Evolutionary conservation across 2,888 invertebrate genomes (phyloP), one percentile per base, ranked within the genome.

Genomic region (Cylindroiulus punctatus): DNA sequence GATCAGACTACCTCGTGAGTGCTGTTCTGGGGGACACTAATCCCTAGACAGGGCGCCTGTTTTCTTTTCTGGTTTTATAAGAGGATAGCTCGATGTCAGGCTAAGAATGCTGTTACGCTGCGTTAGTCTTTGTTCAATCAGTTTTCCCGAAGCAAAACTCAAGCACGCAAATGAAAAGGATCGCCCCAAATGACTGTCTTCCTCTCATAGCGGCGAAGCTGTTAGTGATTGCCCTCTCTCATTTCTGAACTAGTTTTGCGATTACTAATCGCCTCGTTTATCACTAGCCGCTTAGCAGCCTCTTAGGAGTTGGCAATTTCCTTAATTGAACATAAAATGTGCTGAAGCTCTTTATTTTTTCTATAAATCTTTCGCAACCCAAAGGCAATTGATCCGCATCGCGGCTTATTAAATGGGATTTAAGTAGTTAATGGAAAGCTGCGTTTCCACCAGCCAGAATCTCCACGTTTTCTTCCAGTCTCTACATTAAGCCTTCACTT

Each of bases 331-430:
- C 76, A 30, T 76, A 26, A 76, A 76, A 76, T 26, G 14, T 76
- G 76, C 76, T 14, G 76, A 76, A 76, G 30, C 52, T 17, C 52
- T 52, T 52, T 30, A 26, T 76, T 76, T 76, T 17, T 30, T 76
- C 76, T 26, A 76, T 12, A 76, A 17, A 76, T 76, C 30, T 76
- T 12, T 14, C 26, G 12, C 12, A 76, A 26, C 76, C 76, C 30
- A 26, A 14, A 30, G 76, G 76, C 76, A 76, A 44, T 76, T 76
- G 76, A 76, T 76, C 76, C 30, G 76, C 76, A 76, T 76, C 76
- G 30, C 12, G 76, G 76, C 30, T 22, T 76, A 76, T 76, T 76
- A 76, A 76, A 26, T 76, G 30, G 30, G 30, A 26, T 76, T 76
- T 76, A 26, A 76, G 76, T 76, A 76, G 76, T 76, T 76, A 76